Evolutionary conservation across 2,113 vertebrate species (phyloP), one percentile per base, ranked within the genome.

Genomic region (Grallaria varia): DNA sequence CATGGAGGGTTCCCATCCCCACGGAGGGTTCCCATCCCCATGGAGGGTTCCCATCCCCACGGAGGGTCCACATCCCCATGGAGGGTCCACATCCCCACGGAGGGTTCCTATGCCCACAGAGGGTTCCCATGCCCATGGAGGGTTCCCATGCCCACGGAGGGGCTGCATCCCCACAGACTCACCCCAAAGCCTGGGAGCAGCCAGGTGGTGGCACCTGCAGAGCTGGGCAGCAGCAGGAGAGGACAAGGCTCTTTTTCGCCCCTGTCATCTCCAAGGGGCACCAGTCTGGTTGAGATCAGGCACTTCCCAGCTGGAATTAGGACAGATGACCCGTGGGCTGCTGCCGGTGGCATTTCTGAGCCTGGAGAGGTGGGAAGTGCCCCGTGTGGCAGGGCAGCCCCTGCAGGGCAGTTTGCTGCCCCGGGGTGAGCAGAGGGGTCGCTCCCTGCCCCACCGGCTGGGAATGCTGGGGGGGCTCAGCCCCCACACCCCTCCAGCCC

Each of bases 381-480:
- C 44, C 68, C 5, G 17, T 53, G n/a, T 49, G 74, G 47, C 33
- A 28, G n/a, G 39, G 27, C 55, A 37, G 27, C 30, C 49, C 25
- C 37, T 49, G 47, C 31, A 30, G 30, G 31, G 74, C 56, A 39
- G 23, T 58, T 68, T 58, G 18, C 60, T 42, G 20, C 42, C 9
- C 42, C 62, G 40, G 19, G 44, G 9, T 14, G 31, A 13, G 21
- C 10, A 8, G 50, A 66, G 50, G n/a, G 22, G 13, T 24, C 24
- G 12, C 35, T 71, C 45, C 45, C 31, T 55, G 49, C 63, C 55
- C 6, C 35, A 21, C 39, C 75, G 23, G 35, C 16, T 49, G 50
- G 1, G 4, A n/a, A 24, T 30, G 7, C 21, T 22, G 72, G 39
- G n/a, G 45, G 14, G 0, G 49, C 15, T 5, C 8, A n/a, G 42